Conservation (phyloP, 1,140 invertebrate genomes). For the Zaprionus capensis region DNA sequence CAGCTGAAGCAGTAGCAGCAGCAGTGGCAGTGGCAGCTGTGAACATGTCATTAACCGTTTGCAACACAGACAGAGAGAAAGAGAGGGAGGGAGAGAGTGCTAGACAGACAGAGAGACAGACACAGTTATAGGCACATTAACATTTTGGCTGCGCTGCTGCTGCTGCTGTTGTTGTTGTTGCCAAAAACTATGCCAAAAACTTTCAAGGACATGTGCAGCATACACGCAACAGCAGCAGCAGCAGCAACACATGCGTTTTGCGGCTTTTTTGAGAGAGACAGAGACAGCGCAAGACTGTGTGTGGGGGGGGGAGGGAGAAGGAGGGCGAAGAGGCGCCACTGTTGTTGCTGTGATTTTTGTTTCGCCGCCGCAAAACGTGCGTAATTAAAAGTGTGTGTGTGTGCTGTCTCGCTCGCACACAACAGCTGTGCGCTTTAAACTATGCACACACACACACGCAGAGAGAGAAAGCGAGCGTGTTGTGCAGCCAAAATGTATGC, state of each 20-base stretch:
- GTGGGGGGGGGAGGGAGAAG: background rate
- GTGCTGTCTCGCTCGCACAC: background rate
- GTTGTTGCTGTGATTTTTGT: conserved; percentile 61
- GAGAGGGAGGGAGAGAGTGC: background rate
- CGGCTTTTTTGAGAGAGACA: conserved; percentile 53
- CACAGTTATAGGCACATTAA: conserved; percentile 67
- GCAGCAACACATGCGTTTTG: conserved; percentile 59
- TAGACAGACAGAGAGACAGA: conserved; percentile 5
- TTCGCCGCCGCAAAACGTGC: conserved; percentile 74
- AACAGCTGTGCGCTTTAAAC: conserved; percentile 48
- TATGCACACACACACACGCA: conserved; percentile 9
- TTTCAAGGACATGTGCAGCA: conserved; percentile 81
- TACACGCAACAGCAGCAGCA: conserved; percentile 39
- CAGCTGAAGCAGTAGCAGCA: conserved; percentile 25
- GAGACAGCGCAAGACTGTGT: background rate
- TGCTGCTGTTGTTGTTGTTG: conserved; percentile 37
- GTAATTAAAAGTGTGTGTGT: conserved; percentile 72
- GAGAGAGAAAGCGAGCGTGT: background rate
- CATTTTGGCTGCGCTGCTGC: conserved; percentile 30
- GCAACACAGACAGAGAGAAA: conserved; percentile 7
- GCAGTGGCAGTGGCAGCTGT: conserved; percentile 12
- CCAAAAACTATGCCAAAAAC: conserved; percentile 83
- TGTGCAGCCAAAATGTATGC: conserved; percentile 37
- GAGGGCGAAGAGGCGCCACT: conserved; percentile 3
- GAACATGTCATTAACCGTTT: conserved; percentile 63